These are phyloP conservation scores for Ctenoplectra terminalis DNA, from an alignment of 1,140 invertebrate species.

Conservation along the genomic window DNA sequence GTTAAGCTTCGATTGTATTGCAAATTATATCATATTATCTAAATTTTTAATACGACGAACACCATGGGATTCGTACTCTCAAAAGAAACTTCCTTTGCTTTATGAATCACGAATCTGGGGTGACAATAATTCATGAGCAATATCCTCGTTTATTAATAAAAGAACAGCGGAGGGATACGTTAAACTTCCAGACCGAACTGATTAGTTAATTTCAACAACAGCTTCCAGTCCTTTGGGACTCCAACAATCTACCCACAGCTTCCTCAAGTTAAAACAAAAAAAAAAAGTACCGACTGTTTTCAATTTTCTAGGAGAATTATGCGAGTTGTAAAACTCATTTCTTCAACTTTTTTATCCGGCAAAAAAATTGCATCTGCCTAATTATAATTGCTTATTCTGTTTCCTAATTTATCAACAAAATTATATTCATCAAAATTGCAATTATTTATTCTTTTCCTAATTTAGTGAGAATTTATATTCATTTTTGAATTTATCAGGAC, in stretches of 20 bases:
- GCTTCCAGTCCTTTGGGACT: not conserved
- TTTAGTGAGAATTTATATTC: no score
- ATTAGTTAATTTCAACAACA: conserved; percentile 10
- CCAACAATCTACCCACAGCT: not conserved
- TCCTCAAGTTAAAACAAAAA: not conserved
- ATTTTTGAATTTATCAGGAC: no score
- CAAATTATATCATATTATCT: not conserved
- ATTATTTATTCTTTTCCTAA: not conserved
- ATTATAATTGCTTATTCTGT: not conserved
- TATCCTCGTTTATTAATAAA: not conserved
- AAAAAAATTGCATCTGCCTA: no score
- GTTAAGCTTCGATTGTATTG: not conserved
- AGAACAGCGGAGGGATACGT: not conserved
- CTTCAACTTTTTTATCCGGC: no score
- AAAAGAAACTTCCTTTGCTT: not conserved
- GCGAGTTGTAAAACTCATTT: not conserved
- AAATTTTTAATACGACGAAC: not conserved
- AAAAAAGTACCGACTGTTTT: not conserved
- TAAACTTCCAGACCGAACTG: not conserved
- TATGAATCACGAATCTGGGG: not conserved
- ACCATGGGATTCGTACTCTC: not conserved
- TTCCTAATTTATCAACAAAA: not conserved
- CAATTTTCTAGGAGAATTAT: not conserved
- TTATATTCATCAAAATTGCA: not conserved
- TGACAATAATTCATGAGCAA: no score